phyloP scores from a whole-genome alignment of 1,140 invertebrate genomes.

The Drosophila pseudoananassae region DNA sequence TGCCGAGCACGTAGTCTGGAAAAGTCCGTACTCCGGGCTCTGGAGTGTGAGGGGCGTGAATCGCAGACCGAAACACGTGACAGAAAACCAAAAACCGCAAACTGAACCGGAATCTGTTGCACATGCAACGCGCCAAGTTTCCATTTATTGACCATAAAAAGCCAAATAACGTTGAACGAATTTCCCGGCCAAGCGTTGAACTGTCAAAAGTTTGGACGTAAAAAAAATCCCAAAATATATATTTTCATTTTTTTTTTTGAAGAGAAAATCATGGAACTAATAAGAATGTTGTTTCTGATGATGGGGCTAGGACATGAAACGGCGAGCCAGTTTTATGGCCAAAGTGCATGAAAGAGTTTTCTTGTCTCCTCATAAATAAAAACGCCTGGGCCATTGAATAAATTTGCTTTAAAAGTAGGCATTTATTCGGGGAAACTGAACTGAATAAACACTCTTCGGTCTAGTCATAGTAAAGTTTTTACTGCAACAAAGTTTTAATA shows the following conservation, averaged over 20 bases:
- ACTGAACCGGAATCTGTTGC: conserved; percentile 39
- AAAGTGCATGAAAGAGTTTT: conserved; percentile 36
- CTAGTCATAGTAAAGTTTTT: background rate
- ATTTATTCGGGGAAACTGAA: background rate
- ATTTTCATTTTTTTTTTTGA: background rate
- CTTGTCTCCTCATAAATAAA: conserved; percentile 34
- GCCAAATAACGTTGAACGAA: conserved; percentile 37
- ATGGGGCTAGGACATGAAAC: conserved; percentile 20
- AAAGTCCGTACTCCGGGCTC: background rate
- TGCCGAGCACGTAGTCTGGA: conserved; percentile 31
- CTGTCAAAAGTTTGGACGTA: conserved; percentile 59
- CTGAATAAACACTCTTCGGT: background rate
- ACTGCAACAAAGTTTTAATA: background rate
- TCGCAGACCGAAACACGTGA: conserved; percentile 26
- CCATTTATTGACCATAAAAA: conserved; percentile 73
- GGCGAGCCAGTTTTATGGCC: conserved; percentile 19
- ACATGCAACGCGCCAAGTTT: conserved; percentile 50
- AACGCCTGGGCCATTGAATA: conserved; percentile 12
- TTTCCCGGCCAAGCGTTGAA: conserved; percentile 43
- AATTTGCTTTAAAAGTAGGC: conserved; percentile 12
- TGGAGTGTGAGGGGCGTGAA: conserved; percentile 18
- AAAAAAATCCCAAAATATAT: conserved; percentile 26
- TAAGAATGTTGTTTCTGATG: conserved; percentile 17
- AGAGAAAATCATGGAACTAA: conserved; percentile 23
- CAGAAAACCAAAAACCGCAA: conserved; percentile 22